These are phyloP conservation scores for Aphelenchoides bicaudatus DNA, from an alignment of 2,888 invertebrate species.

Conservation along the genomic window DNA sequence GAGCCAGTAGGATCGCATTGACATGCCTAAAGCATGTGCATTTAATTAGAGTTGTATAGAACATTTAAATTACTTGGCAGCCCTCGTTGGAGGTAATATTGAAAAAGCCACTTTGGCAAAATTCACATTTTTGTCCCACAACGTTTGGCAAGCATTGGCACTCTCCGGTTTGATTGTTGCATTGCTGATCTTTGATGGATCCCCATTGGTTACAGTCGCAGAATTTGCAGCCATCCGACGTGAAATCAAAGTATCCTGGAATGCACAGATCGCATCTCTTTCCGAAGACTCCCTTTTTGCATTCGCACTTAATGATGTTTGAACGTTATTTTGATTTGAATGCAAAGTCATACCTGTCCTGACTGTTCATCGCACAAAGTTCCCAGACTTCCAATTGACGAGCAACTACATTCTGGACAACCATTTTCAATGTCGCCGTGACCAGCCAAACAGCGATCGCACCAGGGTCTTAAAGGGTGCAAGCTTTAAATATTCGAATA, in stretches of 20 bases:
- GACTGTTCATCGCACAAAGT: conserved; percentile 53
- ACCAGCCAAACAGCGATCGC: conserved; percentile 67
- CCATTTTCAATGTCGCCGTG: conserved; percentile 75
- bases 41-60: conserved; percentile 6
- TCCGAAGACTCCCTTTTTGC: conserved; percentile 63
- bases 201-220: conserved; percentile 59
- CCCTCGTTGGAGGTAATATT: conserved; percentile 60
- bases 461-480: no score
- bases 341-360: no score
- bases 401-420: conserved; percentile 73
- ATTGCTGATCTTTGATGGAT: conserved; percentile 54
- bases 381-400: conserved; percentile 58
- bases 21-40: conserved; percentile 55
- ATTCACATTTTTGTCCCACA: conserved; percentile 61
- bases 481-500: no score
- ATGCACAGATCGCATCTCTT: conserved; percentile 61
- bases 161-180: conserved; percentile 62
- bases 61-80: conserved; percentile 38
- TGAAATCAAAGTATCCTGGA: conserved; percentile 59
- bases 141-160: conserved; percentile 62
- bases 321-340: no score
- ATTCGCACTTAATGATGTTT: no score
- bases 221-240: conserved; percentile 57
- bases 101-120: conserved; percentile 62
- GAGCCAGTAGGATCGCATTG: conserved; percentile 62